Base-by-base conservation (phyloP, 1,140 invertebrate genomes). In the Zaprionus tsacasi region DNA sequence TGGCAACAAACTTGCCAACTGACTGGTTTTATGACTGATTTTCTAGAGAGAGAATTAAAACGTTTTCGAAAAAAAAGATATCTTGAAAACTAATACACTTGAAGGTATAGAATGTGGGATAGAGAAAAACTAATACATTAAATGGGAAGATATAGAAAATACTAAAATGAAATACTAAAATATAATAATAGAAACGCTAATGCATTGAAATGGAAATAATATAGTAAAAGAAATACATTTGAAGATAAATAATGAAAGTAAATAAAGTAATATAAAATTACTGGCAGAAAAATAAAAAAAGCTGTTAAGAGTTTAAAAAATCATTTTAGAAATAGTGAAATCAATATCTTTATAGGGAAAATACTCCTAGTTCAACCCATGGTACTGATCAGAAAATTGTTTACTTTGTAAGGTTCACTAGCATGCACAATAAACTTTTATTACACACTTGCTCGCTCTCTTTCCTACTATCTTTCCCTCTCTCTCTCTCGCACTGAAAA, bases 1-100 rank as follows among this genome's bases (percentile, higher is more conserved):
- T 33, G 72, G 68, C 68, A 76, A 61, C 61, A 72, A 67, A 73
- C 45, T 73, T 76, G 74, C 72, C 59, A 70, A 70, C 67, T 25
- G 68, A 36, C 40, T 43, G 27, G 40, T 75, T 75, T 75, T 70
- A 70, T 59, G 67, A 70, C 25, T 50, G 35, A 70, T 63, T 64
- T 45, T 15, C 27, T 43, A 54, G 67, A 60, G 56, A 60, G 56
- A 60, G 30, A 67, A 74, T 63, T 61, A 63, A 60, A 69, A 38
- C 40, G 25, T 40, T 60, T 60, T 40, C 21, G 27, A 63, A 61
- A 60, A 61, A 60, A 45, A 30, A 6, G 27, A 33, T 21, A 13
- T 21, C 61, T 67, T 57, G 15, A 35, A 35, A 55, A 63, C 66
- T 74, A 74, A 69, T 70, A 63, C 38, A 63, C 60, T 50, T 25